A percentile compares a stretch with the other conserved stretches of the same genome.
Evolutionary conservation across 2,888 invertebrate genomes (phyloP).

Genomic region (Spialia ferax): DNA sequence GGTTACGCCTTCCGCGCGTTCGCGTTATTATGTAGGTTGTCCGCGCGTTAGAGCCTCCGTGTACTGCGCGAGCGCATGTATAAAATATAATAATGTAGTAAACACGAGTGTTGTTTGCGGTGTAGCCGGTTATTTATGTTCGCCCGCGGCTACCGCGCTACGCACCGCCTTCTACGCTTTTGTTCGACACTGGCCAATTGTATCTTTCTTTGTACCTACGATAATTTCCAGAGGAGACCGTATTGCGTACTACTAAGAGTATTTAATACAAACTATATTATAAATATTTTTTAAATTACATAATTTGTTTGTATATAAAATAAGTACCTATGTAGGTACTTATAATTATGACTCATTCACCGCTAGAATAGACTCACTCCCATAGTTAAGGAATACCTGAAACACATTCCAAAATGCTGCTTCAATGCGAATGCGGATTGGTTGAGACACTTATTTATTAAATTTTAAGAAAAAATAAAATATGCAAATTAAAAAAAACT

Average conservation of each 20-base stretch:
- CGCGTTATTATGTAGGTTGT: constrained; percentile 84
- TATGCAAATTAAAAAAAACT: not conserved
- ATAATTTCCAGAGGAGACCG: not conserved
- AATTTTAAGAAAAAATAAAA: no score
- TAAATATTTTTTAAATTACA: no score
- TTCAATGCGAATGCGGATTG: no score
- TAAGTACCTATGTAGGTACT: no score
- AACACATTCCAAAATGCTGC: no score
- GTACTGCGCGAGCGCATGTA: constrained; percentile 76
- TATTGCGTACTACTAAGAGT: not conserved
- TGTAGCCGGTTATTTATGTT: constrained; percentile 76
- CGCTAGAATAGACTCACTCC: no score
- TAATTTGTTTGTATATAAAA: no score
- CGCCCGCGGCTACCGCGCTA: constrained; percentile 75
- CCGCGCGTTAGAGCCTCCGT: constrained; percentile 80
- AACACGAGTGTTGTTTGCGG: constrained; percentile 75
- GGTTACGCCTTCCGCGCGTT: constrained; percentile 86
- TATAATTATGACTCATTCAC: no score
- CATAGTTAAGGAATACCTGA: no score
- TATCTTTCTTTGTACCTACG: constrained; percentile 32
- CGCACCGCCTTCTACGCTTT: constrained; percentile 67
- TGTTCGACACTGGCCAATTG: constrained; percentile 51
- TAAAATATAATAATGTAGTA: constrained; percentile 82
- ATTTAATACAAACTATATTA: not conserved
- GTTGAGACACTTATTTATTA: no score